Evolutionary conservation across 2,888 invertebrate genomes (phyloP), one percentile per base, ranked within the genome.

Genomic region (Netelia virgata): DNA sequence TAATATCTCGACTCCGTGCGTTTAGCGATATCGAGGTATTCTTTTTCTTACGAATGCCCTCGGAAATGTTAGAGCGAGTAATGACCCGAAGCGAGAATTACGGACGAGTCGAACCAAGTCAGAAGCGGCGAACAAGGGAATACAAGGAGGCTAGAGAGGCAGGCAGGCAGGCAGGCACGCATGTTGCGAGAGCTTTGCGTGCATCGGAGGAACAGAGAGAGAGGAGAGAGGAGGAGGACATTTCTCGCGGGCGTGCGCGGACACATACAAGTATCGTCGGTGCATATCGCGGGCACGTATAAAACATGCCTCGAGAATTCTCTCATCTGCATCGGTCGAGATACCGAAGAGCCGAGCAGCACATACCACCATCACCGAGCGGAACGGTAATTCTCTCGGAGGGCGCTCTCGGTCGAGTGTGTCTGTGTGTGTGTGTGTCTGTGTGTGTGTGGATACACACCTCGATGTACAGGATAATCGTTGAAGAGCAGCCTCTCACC

Each of bases 91-190:
- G 79, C 79, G 74, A 72, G 79, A 72, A 79, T 75, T 50, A 66
- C 59, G 70, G 63, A 70, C 64, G 50, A 80, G 59, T 14, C 28
- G 36, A 36, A 14, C 11, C 10, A 70, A 20, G 64, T 63, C 43
- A 23, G 72, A 69, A 47, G 79, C 53, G 68, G 69, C 76, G 83
- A 68, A 84, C 78, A 69, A 81, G 61, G 59, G 66, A 73, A 59
- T 74, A 73, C 75, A 84, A 55, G 83, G 87, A 85, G 72, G 82
- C 70, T 23, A 79, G 64, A 9, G 41, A 78, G 85, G n/a, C n/a
- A n/a, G n/a, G n/a, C n/a, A n/a, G n/a, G n/a, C n/a, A 79, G 87
- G 83, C 90, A 87, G 84, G 75, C 79, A 83, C 77, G 82, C 61
- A 77, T 53, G 36, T 55, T 53, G 64, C 36, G 36, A 36, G 36